Evolutionary conservation across 2,797 vertebrate genomes (phyloP).

Genomic region (Uromys caudimaculatus): DNA sequence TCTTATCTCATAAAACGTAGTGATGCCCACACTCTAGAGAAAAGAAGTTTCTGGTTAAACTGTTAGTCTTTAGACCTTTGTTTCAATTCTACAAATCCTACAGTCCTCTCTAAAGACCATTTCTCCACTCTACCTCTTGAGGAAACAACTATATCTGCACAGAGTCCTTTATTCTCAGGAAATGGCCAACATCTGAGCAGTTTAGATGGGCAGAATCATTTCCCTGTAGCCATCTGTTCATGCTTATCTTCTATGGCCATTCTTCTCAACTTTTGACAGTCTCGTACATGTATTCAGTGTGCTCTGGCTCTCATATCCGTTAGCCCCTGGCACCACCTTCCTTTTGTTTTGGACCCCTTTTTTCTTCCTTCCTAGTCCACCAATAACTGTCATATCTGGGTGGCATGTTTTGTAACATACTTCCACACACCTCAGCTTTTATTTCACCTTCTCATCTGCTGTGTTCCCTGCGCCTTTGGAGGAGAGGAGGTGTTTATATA

Average conservation of each 20-base stretch:
- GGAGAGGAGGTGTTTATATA: neutral
- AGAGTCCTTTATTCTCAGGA: neutral
- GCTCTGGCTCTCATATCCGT: neutral
- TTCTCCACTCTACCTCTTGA: neutral
- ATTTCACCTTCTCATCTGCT: neutral
- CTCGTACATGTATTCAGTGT: neutral
- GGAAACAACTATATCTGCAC: neutral
- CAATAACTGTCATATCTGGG: neutral
- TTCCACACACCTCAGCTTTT: neutral
- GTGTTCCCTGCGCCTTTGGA: neutral
- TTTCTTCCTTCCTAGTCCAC: neutral
- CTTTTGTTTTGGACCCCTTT: neutral
- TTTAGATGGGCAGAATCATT: neutral
- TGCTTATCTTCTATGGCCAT: neutral
- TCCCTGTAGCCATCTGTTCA: neutral
- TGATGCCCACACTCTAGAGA: neutral
- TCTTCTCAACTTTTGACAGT: neutral
- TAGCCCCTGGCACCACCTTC: neutral
- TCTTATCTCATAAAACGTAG: neutral
- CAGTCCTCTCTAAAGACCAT: neutral
- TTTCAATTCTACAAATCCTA: slow-evolving; percentile 5
- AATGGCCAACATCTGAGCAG: neutral
- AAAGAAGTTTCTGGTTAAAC: neutral
- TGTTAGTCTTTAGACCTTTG: slow-evolving; percentile 21
- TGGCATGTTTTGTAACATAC: neutral